Conservation (phyloP, 2,797 vertebrate genomes). For the Brotogeris chrysoptera region DNA sequence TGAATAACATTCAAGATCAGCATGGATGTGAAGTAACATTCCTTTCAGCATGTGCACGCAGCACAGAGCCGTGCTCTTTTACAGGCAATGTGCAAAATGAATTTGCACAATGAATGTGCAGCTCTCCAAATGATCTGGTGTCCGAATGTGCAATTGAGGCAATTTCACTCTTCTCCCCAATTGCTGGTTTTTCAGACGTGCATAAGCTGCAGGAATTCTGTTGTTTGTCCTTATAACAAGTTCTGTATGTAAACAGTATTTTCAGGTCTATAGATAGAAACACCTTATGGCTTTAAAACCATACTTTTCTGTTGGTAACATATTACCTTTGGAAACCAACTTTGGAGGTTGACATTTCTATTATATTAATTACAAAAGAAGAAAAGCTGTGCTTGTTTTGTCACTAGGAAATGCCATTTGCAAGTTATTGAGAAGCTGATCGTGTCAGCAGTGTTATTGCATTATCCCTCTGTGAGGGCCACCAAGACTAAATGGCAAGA, state of each 20-base stretch:
- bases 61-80: accelerated
- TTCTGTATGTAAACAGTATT: not conserved
- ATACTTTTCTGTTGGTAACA: not conserved
- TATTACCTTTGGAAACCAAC: not conserved
- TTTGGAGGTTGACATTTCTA: slow-evolving; percentile 54
- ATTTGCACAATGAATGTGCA: not conserved
- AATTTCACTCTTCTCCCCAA: not conserved
- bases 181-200: not conserved
- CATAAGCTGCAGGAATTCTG: not conserved
- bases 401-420: slow-evolving; percentile 58
- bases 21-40: not conserved
- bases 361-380: slow-evolving; percentile 34
- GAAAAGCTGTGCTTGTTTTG: slow-evolving; percentile 8
- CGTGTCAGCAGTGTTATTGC: slow-evolving; percentile 62
- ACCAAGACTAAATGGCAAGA: not conserved
- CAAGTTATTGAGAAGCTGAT: slow-evolving; percentile 50
- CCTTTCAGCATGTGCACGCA: not conserved
- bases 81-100: not conserved
- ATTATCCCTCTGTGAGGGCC: slow-evolving; percentile 41
- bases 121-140: not conserved
- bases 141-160: not conserved
- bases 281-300: not conserved
- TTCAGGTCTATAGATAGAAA: not conserved
- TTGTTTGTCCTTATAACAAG: not conserved
- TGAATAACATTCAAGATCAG: not conserved